A percentile compares a stretch with the other conserved stretches of the same genome.
Evolutionary conservation across 2,797 vertebrate species (phyloP).

Genomic region (Muscicapa striata): DNA sequence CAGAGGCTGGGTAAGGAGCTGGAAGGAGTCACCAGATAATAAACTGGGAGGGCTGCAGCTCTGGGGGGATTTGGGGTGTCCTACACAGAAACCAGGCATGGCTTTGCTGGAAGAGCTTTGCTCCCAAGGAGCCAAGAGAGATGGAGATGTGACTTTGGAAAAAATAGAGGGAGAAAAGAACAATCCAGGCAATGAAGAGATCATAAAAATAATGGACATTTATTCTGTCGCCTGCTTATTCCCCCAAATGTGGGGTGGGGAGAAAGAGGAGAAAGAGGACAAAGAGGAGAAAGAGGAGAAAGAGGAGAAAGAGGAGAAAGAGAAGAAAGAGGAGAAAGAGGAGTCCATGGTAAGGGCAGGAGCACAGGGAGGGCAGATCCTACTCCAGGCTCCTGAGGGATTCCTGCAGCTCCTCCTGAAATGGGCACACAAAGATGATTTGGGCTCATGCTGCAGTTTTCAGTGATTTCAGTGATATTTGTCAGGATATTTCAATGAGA

Average conservation of each 20-base stretch:
- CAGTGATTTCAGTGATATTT: neutral
- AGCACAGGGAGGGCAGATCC: neutral
- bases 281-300: neutral
- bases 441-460: neutral
- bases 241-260: neutral
- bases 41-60: neutral
- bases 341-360: neutral
- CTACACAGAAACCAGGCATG: fast-evolving
- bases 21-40: neutral
- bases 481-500: too few species aligned
- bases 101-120: neutral
- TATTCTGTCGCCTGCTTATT: neutral
- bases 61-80: neutral
- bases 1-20: neutral
- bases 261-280: neutral
- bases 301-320: neutral
- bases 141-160: neutral
- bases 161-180: neutral
- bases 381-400: neutral
- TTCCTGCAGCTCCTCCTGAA: neutral
- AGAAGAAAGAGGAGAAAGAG: neutral
- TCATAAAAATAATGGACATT: neutral
- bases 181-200: neutral
- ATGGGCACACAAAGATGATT: neutral
- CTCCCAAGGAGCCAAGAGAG: neutral